Conservation (phyloP, 2,888 invertebrate genomes). For the Thymelicus lineola region DNA sequence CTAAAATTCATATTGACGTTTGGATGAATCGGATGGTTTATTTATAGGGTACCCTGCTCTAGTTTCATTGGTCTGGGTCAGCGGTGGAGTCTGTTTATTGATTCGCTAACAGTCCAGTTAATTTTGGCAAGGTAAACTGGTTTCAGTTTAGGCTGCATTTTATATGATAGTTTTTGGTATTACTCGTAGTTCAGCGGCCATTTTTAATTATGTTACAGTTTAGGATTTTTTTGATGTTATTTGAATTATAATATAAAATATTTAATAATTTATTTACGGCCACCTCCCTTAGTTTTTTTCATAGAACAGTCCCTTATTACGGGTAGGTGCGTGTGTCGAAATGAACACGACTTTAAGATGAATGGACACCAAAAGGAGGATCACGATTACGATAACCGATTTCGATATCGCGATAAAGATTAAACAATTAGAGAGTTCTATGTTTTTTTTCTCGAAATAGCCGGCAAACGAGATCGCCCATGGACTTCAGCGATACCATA, state of each 20-base stretch:
- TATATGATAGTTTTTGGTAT: conserved; percentile 18
- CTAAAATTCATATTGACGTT: conserved; percentile 65
- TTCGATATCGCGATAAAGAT: conserved; percentile 2
- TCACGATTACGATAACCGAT: not conserved
- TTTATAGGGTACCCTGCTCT: conserved; percentile 72
- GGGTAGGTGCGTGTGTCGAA: not conserved
- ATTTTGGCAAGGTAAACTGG: conserved; percentile 68
- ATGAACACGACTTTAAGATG: not conserved
- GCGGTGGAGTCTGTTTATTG: conserved; percentile 74
- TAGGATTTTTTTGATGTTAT: too few relatives aligned
- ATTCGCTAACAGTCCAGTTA: conserved; percentile 74
- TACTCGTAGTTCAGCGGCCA: not conserved
- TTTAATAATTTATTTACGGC: too few relatives aligned
- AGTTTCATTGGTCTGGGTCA: conserved; percentile 76
- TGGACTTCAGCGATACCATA: too few relatives aligned
- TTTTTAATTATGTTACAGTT: not conserved
- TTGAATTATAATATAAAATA: too few relatives aligned
- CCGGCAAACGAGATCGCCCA: too few relatives aligned
- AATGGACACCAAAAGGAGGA: not conserved
- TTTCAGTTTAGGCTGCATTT: not conserved
- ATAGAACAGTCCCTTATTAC: not conserved
- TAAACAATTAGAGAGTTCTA: not conserved
- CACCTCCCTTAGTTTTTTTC: too few relatives aligned
- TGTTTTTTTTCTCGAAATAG: not conserved
- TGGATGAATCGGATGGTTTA: conserved; percentile 69